Conservation (phyloP, 2,113 vertebrate species). For the Nymphicus hollandicus region DNA sequence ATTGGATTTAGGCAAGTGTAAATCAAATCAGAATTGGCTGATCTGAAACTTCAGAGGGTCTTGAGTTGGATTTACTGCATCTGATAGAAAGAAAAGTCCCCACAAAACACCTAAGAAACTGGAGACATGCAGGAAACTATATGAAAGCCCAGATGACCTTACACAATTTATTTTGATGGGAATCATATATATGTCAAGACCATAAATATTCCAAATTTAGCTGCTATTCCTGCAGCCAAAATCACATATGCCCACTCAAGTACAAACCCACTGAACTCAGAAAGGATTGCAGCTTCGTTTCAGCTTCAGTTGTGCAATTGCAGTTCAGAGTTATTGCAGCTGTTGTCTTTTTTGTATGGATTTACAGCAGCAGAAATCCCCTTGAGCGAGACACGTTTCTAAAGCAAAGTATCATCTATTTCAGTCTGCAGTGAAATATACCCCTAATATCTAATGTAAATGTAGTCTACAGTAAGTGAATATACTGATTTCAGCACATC, state of each 20-base stretch:
- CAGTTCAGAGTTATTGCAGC: not conserved
- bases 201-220: not conserved
- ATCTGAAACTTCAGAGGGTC: not conserved
- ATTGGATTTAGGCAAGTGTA: not conserved
- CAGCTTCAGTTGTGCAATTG: slow-evolving; percentile 29
- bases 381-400: slow-evolving; percentile 18
- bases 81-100: not conserved
- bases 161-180: not conserved
- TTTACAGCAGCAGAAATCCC: not conserved
- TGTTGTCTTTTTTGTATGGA: not conserved
- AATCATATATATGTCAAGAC: not conserved
- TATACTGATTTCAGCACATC: not conserved
- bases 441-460: not conserved
- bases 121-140: not conserved
- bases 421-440: not conserved
- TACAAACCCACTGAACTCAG: not conserved
- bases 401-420: not conserved
- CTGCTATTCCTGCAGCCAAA: not conserved
- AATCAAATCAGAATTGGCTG: not conserved
- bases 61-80: not conserved
- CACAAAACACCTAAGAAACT: not conserved
- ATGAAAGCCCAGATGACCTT: not conserved
- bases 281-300: not conserved
- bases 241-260: not conserved
- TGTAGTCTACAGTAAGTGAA: not conserved